Percentiles rank a stretch among this genome's conserved stretches.
phyloP scores from a whole-genome alignment of 2,797 vertebrate species.

The Urophycis tenuis region DNA sequence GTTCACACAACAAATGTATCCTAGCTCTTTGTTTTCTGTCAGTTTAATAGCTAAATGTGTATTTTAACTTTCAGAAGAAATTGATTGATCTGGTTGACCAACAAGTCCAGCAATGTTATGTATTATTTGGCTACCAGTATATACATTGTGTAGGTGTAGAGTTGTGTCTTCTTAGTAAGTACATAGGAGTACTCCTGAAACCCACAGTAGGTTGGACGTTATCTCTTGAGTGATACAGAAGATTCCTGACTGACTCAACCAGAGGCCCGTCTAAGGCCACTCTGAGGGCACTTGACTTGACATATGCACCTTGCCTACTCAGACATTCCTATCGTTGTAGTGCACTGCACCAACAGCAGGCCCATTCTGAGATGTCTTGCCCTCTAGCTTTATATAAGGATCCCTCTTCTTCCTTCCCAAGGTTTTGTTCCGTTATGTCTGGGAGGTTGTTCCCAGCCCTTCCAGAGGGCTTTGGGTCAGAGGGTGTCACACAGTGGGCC shows the following conservation, averaged over 20 bases:
- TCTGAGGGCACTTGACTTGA: not conserved
- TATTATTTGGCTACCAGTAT: not conserved
- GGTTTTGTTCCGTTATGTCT: not conserved
- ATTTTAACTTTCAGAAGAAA: not conserved
- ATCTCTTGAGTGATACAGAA: not conserved
- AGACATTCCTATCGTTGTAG: not conserved
- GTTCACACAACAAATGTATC: not conserved
- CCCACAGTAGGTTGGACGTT: conserved; percentile 12
- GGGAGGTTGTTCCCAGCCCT: not conserved
- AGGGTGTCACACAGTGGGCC: not conserved
- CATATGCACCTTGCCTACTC: not conserved
- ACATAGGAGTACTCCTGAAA: too few species aligned
- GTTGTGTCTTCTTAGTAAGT: not conserved
- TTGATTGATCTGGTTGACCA: not conserved
- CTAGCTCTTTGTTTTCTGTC: not conserved
- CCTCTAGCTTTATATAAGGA: not conserved
- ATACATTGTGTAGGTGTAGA: not conserved
- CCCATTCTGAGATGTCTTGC: not conserved
- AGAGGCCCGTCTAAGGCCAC: not conserved
- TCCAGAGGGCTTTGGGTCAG: not conserved
- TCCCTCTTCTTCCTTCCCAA: not conserved
- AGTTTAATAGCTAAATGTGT: not conserved
- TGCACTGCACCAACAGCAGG: not conserved
- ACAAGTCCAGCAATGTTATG: not conserved
- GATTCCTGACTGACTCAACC: not conserved